Conservation (phyloP, 2,113 vertebrate species). For the Paratilapia polleni region DNA sequence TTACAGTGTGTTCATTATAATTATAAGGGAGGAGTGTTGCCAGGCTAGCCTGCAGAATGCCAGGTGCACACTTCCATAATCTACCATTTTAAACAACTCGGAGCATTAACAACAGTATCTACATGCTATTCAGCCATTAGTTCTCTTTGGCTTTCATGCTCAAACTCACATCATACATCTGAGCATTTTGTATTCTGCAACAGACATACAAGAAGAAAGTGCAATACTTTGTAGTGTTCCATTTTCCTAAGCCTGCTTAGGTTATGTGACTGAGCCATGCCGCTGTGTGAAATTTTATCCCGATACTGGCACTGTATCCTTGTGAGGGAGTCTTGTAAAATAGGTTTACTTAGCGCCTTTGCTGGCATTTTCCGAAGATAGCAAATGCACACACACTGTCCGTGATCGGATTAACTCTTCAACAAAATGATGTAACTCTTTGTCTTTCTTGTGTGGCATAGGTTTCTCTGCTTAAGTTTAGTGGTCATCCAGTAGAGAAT, state of each 20-base stretch:
- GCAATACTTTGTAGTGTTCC: conserved; percentile 78
- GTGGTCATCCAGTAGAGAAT: conserved; percentile 75
- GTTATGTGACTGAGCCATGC: conserved; percentile 82
- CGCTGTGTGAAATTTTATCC: conserved; percentile 84
- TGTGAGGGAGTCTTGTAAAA: conserved; percentile 86
- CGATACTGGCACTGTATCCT: conserved; percentile 81
- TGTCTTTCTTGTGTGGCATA: conserved; percentile 82
- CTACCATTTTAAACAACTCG: conserved; percentile 76
- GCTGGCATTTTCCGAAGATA: conserved; percentile 84
- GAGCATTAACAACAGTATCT: conserved; percentile 72
- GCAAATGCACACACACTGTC: conserved; percentile 81
- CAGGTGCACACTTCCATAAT: conserved; percentile 80
- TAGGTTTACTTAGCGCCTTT: conserved; percentile 85
- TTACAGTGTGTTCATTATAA: conserved; percentile 81
- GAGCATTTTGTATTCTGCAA: conserved; percentile 54
- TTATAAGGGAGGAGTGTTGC: conserved; percentile 82
- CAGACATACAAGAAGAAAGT: conserved; percentile 70
- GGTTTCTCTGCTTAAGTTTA: conserved; percentile 77
- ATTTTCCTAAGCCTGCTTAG: conserved; percentile 81
- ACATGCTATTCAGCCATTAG: conserved; percentile 73
- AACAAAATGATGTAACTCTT: conserved; percentile 86
- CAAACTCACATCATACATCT: conserved; percentile 60
- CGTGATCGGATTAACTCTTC: conserved; percentile 84
- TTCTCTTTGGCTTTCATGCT: conserved; percentile 66
- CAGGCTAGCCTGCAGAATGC: conserved; percentile 79